Evolutionary conservation across 2,888 invertebrate species (phyloP), one percentile per base, ranked within the genome.

Genomic region (Phaedon cochleariae): DNA sequence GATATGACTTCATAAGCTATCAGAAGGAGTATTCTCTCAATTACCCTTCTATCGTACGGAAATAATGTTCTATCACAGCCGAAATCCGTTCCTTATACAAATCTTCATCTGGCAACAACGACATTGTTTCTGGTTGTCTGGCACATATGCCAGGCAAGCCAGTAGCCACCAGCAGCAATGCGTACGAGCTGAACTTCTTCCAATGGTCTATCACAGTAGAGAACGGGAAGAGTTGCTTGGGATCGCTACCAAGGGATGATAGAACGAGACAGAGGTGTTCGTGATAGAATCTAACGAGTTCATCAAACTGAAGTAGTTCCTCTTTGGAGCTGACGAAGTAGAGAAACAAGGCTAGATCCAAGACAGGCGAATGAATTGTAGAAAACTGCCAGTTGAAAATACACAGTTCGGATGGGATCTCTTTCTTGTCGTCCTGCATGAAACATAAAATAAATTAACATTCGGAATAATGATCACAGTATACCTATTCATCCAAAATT

Each of bases 321-420:
- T 61, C 51, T 58, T 51, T 51, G 6, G 61, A 59, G 34, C 52
- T 31, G 26, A 45, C 49, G 12, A 54, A 65, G 46, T 65, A 65
- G 10, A 65, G 34, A 22, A 57, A 57, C n/a, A 61, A 49, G 0
- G 57, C 45, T 7, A 65, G 26, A 51, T 65, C 65, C 21, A 65
- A 7, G 7, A 58, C 57, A 17, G 65, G 65, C 7, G 65, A 65
- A 26, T 65, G 65, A 18, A 31, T n/a, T 7, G 60, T 57, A 9
- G 65, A 18, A 15, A 57, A 51, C 20, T 65, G 51, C 65, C 65
- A 65, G 15, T 34, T 41, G 15, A 61, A 17, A n/a, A 65, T 57
- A 29, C 46, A 61, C 5, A 55, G 10, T n/a, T 45, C n/a, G 17
- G 10, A 54, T 4, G 51, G n/a, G n/a, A 18, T 6, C 2, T 22